Base-by-base conservation (phyloP, 1,140 invertebrate genomes). In the Euschistus heros region DNA sequence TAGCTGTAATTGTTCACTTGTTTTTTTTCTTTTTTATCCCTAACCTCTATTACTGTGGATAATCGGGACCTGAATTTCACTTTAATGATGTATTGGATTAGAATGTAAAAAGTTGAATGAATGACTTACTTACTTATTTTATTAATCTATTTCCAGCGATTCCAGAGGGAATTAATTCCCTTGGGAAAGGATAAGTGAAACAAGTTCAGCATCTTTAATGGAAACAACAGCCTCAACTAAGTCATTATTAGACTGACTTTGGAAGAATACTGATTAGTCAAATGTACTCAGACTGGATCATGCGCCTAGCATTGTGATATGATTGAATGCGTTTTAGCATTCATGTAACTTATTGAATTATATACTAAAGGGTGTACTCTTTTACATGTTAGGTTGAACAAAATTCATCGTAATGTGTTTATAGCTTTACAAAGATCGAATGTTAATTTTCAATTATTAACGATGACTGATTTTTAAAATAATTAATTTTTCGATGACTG, bases 271-370 rank as follows among this genome's bases (percentile, higher is more conserved):
- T 57, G 22, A 26, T 24, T 57, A 57, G 54, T 57, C 54, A 57
- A 57, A 57, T 57, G 24, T 57, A 8, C 15, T 57, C 54, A 57
- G 54, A 57, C 54, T 57, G 54, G 54, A 57, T 57, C 42, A 61
- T 61, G 59, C 59, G 18, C 54, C 54, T 30, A 13, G 63, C 63
- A 64, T 64, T 64, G 46, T 52, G 50, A 64, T 52, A 64, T 55
- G 7, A 50, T 52, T 64, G 50, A 64, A 64, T 64, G 63, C 20
- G 63, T 64, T 64, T 52, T 64, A 64, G 63, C 47, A 64, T 64
- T 64, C 59, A 61, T 20, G 37, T 33, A 37, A 61, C 24, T 57
- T 24, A 57, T 24, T 57, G 4, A 24, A 57, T 57, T 57, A 42
- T 14, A 59, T 5, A 17, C 42, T 61, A 37, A 4, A 61, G 18